Conservation (phyloP, 2,113 vertebrate genomes). For the Calonectris borealis region DNA sequence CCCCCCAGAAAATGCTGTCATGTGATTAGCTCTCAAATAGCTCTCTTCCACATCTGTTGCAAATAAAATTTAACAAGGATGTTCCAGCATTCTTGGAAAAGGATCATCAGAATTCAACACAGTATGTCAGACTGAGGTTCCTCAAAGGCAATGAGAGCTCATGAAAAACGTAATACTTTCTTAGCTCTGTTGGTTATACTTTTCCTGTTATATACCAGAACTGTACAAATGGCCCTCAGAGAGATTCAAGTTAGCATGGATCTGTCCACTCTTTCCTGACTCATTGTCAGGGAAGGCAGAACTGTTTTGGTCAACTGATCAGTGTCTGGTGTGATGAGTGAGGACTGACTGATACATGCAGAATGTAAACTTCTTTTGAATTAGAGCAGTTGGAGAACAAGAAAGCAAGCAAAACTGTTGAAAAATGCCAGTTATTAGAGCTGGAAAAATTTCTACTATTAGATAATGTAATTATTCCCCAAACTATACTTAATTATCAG, state of each 20-base stretch:
- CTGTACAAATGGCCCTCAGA: neutral
- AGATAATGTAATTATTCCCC: conserved; percentile 75
- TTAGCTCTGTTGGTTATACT: neutral
- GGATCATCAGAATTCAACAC: neutral
- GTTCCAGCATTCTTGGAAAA: neutral
- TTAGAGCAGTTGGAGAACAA: neutral
- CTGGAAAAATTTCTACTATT: conserved; percentile 67
- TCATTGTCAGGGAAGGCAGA: neutral
- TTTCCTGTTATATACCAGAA: neutral
- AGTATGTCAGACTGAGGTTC: neutral
- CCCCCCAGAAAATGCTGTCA: neutral
- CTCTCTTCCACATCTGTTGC: neutral
- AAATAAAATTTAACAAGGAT: neutral
- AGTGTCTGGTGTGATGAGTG: neutral
- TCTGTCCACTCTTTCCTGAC: neutral
- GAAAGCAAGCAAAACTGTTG: neutral
- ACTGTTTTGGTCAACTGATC: neutral
- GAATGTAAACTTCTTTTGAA: neutral
- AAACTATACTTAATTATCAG: conserved; percentile 78
- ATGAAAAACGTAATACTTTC: neutral
- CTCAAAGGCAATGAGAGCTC: neutral
- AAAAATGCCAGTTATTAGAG: conserved; percentile 50
- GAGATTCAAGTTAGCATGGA: neutral
- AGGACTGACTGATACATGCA: neutral
- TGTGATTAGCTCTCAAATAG: neutral